Evolutionary conservation across 1,140 invertebrate species (phyloP).

Genomic region (Drosophila fuyamai): DNA sequence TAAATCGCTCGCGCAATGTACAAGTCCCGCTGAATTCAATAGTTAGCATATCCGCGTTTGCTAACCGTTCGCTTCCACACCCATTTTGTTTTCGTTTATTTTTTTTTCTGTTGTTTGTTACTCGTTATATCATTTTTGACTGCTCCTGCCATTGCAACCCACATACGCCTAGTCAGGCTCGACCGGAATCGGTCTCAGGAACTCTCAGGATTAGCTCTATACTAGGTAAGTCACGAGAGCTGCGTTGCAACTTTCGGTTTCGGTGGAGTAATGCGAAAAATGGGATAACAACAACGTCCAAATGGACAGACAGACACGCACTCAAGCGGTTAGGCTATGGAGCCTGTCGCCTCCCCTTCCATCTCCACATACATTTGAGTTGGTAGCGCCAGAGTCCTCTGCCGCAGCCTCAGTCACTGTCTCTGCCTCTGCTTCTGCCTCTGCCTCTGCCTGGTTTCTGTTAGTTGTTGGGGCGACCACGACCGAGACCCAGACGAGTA

Average conservation of each 20-base stretch:
- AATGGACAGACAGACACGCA: slow-evolving; percentile 35
- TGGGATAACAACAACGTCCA: slow-evolving; percentile 43
- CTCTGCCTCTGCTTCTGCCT: not conserved
- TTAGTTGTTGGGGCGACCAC: slow-evolving; percentile 63
- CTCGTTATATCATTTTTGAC: slow-evolving; percentile 11
- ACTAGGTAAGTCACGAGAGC: slow-evolving; percentile 25
- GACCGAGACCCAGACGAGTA: slow-evolving; percentile 47
- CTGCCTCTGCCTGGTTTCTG: not conserved
- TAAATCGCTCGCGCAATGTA: slow-evolving; percentile 10
- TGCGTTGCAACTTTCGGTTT: slow-evolving; percentile 32
- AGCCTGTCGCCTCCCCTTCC: not conserved
- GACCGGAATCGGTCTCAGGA: not conserved
- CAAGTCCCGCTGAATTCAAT: slow-evolving; percentile 2
- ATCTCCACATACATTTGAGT: not conserved
- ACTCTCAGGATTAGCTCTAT: slow-evolving; percentile 28
- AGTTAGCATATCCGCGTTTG: not conserved
- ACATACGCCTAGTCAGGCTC: slow-evolving; percentile 9
- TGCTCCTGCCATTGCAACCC: not conserved
- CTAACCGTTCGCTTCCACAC: not conserved
- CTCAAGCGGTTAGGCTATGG: not conserved
- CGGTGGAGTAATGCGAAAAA: not conserved
- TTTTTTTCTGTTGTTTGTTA: slow-evolving; percentile 25
- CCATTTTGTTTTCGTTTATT: slow-evolving; percentile 13
- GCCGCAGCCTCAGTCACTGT: not conserved
- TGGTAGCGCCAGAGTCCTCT: not conserved